Percentiles rank a stretch among this genome's conserved stretches.
Conservation (phyloP, 1,140 invertebrate genomes). For the Aphaenogaster rudis region DNA sequence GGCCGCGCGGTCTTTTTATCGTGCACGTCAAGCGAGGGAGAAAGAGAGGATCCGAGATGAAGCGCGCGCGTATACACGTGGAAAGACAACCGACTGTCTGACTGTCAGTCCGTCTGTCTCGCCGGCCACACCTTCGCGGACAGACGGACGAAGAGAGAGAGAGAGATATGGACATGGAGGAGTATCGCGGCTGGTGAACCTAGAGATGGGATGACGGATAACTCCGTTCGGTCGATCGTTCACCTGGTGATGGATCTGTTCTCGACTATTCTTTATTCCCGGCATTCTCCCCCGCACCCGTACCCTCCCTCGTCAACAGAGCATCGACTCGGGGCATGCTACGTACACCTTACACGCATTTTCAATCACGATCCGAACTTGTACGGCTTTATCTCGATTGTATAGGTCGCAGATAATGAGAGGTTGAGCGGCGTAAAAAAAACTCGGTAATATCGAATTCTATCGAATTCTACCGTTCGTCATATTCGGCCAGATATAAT, state of each 20-base stretch:
- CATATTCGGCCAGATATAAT: constrained; percentile 40
- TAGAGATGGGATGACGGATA: constrained; percentile 77
- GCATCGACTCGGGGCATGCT: not conserved
- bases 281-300: not conserved
- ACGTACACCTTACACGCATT: constrained; percentile 67
- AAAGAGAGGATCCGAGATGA: constrained; percentile 24
- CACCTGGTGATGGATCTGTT: constrained; percentile 75
- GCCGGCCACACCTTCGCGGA: constrained; percentile 69
- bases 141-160: constrained; percentile 23
- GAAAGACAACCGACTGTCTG: constrained; percentile 57
- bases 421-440: not conserved
- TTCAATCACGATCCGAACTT: constrained; percentile 68
- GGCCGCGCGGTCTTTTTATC: constrained; percentile 26
- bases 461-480: constrained; percentile 56
- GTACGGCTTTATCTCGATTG: constrained; percentile 71
- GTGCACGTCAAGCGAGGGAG: constrained; percentile 27
- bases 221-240: constrained; percentile 72
- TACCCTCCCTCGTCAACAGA: not conserved
- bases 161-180: constrained; percentile 31
- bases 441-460: constrained; percentile 45
- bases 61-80: constrained; percentile 36
- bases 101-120: constrained; percentile 65
- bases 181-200: constrained; percentile 58
- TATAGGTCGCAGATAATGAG: constrained; percentile 63
- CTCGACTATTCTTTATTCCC: constrained; percentile 70